Evolutionary conservation across 2,113 vertebrate species (phyloP).

Genomic region (Burhinus bistriatus): DNA sequence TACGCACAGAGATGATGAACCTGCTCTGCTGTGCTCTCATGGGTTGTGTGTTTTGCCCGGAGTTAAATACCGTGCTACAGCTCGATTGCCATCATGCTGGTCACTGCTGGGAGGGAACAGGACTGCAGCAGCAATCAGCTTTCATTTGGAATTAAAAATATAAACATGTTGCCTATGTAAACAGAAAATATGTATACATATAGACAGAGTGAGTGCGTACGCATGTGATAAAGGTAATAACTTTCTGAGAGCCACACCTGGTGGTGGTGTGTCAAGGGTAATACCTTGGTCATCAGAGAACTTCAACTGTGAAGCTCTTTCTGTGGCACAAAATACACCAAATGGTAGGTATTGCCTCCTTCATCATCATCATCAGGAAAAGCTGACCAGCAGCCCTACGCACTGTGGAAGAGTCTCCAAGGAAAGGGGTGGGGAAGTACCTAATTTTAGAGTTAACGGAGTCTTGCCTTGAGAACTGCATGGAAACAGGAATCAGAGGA

Average conservation of each 20-base stretch:
- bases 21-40: not conserved
- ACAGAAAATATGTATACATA: not conserved
- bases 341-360: not conserved
- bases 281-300: not conserved
- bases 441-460: not conserved
- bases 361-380: not conserved
- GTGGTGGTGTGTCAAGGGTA: not conserved
- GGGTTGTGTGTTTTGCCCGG: not conserved
- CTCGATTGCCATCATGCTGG: not conserved
- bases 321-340: not conserved
- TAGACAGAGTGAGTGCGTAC: not conserved
- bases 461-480: not conserved
- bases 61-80: not conserved
- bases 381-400: not conserved
- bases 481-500: accelerated
- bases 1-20: not conserved
- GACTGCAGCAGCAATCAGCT: not conserved
- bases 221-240: not conserved
- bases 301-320: not conserved
- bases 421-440: not conserved
- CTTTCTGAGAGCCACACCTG: not conserved
- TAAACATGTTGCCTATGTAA: not conserved
- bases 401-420: not conserved
- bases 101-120: not conserved
- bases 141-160: not conserved